phyloP scores from a whole-genome alignment of 2,888 invertebrate genomes.

The Athalia cordata region DNA sequence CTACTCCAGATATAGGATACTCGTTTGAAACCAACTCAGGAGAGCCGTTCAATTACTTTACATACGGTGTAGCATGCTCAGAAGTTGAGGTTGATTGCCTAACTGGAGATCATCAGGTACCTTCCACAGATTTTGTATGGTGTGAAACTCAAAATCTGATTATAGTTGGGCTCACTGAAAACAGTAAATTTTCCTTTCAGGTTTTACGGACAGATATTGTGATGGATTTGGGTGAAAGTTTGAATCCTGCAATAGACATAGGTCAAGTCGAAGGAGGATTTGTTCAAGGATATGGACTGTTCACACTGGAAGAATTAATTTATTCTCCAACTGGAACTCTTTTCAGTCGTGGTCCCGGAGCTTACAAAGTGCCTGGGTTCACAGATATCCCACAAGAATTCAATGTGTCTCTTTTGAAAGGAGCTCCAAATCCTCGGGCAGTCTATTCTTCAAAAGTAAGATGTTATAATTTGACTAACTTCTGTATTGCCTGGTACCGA shows the following conservation, averaged over 20 bases:
- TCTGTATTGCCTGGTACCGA: conserved; percentile 19
- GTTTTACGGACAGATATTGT: conserved; percentile 93
- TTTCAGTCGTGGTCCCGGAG: conserved; percentile 92
- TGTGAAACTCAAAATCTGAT: background rate
- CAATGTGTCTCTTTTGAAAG: conserved; percentile 93
- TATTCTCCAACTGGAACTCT: conserved; percentile 89
- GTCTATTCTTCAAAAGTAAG: conserved; percentile 95
- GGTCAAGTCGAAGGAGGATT: conserved; percentile 98
- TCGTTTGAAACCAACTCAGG: conserved; percentile 83
- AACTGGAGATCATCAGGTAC: conserved; percentile 91
- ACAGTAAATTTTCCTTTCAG: conserved; percentile 63
- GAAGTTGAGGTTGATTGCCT: conserved; percentile 96
- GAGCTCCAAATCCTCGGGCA: conserved; percentile 92
- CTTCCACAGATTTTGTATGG: background rate
- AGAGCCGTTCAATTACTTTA: conserved; percentile 87
- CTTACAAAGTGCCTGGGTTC: conserved; percentile 95
- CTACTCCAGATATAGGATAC: conserved; percentile 84
- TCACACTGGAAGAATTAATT: conserved; percentile 91
- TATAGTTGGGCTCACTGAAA: background rate
- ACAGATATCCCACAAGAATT: conserved; percentile 94
- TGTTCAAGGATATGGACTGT: conserved; percentile 95
- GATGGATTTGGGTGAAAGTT: conserved; percentile 96
- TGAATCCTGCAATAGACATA: conserved; percentile 97
- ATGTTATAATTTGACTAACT: background rate
- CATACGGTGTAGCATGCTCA: conserved; percentile 89